A percentile compares a stretch with the other conserved stretches of the same genome.
These are phyloP conservation scores for Brotula barbata DNA, from an alignment of 2,797 vertebrate genomes.

Conservation along the genomic window DNA sequence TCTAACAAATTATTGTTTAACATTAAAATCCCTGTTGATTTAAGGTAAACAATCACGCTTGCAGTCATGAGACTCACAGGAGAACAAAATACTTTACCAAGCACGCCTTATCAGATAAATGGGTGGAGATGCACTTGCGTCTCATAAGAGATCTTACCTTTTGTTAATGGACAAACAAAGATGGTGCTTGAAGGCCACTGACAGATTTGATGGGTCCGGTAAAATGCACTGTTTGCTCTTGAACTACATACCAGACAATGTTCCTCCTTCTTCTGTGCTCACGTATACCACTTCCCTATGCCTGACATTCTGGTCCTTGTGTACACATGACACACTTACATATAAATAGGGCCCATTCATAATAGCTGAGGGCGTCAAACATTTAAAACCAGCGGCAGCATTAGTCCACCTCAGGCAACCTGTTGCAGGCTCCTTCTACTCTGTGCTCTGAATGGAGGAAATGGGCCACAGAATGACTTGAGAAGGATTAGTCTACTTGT, in stretches of 20 bases:
- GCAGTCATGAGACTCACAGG: neutral
- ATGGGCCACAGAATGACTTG: neutral
- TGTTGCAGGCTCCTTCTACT: neutral
- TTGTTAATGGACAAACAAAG: constrained; percentile 54
- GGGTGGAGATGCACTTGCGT: constrained; percentile 15
- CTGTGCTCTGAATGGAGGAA: neutral
- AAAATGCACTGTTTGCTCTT: constrained; percentile 42
- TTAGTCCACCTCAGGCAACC: neutral
- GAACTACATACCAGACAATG: constrained; percentile 59
- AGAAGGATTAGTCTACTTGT: constrained; percentile 8
- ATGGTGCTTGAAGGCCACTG: constrained; percentile 27
- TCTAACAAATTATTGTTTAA: neutral
- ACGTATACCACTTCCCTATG: constrained; percentile 36
- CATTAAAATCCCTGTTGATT: neutral
- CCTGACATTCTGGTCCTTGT: constrained; percentile 22
- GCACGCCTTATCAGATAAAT: neutral
- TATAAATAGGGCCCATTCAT: constrained; percentile 12
- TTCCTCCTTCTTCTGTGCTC: constrained; percentile 48
- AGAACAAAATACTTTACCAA: neutral
- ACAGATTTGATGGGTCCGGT: constrained; percentile 57
- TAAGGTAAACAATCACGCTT: neutral
- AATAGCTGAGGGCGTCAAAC: constrained; percentile 12
- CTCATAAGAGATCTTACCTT: constrained; percentile 39
- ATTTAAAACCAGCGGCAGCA: constrained; percentile 7
- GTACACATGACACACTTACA: constrained; percentile 6